A percentile compares a stretch with the other conserved stretches of the same genome.
Evolutionary conservation across 30 jellyfish, hydroid and myxozoan species (phyloP).

Genomic region (Cassiopea andromeda): DNA sequence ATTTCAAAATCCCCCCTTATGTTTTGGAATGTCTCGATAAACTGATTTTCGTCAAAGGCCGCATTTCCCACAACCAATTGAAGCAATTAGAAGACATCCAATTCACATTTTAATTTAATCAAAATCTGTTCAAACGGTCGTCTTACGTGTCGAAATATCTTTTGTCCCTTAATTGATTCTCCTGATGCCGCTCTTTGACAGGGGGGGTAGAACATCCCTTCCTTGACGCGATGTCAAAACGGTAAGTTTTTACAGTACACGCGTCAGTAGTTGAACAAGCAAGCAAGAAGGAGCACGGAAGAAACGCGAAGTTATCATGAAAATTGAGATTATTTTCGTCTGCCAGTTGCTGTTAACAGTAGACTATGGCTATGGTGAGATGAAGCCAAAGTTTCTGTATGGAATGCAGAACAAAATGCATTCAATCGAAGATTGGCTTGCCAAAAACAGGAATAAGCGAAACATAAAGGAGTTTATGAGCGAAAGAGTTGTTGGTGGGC

Average conservation of each 20-base stretch:
- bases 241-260: constrained; percentile 47
- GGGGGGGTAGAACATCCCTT: constrained; percentile 58
- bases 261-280: constrained; percentile 26
- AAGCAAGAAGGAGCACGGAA: neutral
- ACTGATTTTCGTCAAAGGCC: constrained; percentile 50
- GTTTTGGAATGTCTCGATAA: constrained; percentile 29
- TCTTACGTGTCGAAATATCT: constrained; percentile 42
- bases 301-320: constrained; percentile 13
- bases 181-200: constrained; percentile 52
- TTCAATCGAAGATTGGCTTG: constrained; percentile 18
- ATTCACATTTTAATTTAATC: constrained; percentile 66
- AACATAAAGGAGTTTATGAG: constrained; percentile 29
- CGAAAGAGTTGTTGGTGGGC: constrained; percentile 85
- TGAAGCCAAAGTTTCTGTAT: neutral
- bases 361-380: constrained; percentile 27
- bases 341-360: constrained; percentile 21
- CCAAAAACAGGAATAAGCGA: constrained; percentile 37
- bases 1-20: neutral
- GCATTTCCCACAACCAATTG: constrained; percentile 66
- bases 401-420: constrained; percentile 16
- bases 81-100: constrained; percentile 49
- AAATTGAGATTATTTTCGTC: neutral
- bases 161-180: constrained; percentile 64
- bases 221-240: constrained; percentile 2
- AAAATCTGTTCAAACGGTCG: constrained; percentile 46